Evolutionary conservation across 2,113 vertebrate genomes (phyloP), one percentile per base, ranked within the genome.

Genomic region (Chlamydotis undulata): DNA sequence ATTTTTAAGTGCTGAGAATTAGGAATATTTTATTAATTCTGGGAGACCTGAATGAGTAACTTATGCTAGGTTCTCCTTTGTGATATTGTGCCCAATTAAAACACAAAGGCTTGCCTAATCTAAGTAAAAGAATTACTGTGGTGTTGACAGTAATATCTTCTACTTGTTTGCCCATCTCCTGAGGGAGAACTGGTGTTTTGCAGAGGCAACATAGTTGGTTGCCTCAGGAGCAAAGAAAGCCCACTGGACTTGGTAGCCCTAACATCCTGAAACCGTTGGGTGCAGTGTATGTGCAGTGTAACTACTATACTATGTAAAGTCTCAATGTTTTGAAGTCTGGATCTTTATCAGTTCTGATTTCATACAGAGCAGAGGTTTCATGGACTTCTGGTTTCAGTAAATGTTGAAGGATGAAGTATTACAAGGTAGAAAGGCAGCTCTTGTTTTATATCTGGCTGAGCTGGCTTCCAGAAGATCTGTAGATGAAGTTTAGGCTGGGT

Each of bases 1-100:
- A 96, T 96, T 96, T 97, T 97, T 94, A 93, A 96, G 95, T 90
- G 83, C 64, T 97, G 92, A 96, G 94, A 93, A 94, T 95, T 94
- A 77, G 83, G 76, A 95, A 92, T 90, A 89, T 94, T 95, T 95
- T 94, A 82, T 92, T 95, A 96, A 90, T 94, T 93, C 75, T 90
- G 33, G 24, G 69, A 87, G 83, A 95, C 92, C 82, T 93, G 85
- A 73, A 92, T 69, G 82, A 76, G 49, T 47, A 95, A 75, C 12
- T 81, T 78, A 52, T 7, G 5, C 50, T 85, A 88, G 67, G 57
- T 49, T 96, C 16, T 90, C 33, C 45, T 78, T 52, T 83, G 45
- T 60, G 33, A 73, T 85, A 45, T 12, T 50, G 17, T 68, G 88
- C 67, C 33, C 9, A 88, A 11, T 76, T 90, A 68, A 93, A 85